Evolutionary conservation across 2,113 vertebrate genomes (phyloP).

Genomic region (Cheilinus undulatus): DNA sequence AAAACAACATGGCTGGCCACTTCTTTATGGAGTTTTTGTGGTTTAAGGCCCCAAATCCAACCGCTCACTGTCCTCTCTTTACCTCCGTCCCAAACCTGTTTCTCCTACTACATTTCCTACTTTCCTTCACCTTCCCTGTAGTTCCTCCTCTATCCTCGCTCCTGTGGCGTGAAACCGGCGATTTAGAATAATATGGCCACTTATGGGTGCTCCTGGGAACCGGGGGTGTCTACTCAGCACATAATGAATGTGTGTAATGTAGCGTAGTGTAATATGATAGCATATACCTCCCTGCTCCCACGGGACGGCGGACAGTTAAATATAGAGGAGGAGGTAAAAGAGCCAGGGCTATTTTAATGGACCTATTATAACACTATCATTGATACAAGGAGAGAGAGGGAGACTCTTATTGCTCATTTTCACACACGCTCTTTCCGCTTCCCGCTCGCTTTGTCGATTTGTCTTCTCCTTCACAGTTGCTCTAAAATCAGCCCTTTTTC

Average conservation of each 20-base stretch:
- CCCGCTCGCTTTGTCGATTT: conserved; percentile 37
- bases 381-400: conserved; percentile 71
- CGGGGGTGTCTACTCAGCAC: conserved; percentile 81
- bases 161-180: conserved; percentile 73
- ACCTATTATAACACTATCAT: conserved; percentile 81
- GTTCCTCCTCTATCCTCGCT: conserved; percentile 61
- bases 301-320: conserved; percentile 78
- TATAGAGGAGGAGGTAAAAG: conserved; percentile 80
- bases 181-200: conserved; percentile 83
- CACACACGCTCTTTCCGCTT: conserved; percentile 48
- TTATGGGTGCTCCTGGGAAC: conserved; percentile 80
- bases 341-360: conserved; percentile 79
- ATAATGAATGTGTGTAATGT: conserved; percentile 86
- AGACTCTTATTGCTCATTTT: conserved; percentile 10
- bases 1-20: conserved; percentile 30
- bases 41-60: conserved; percentile 45
- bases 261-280: conserved; percentile 82
- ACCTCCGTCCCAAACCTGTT: conserved; percentile 40
- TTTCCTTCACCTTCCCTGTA: conserved; percentile 44
- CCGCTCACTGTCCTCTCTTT: conserved; percentile 21
- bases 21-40: not conserved
- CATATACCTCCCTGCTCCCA: conserved; percentile 77
- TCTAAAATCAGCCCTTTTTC: conserved; percentile 23
- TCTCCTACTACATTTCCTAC: conserved; percentile 31
- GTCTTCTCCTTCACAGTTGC: conserved; percentile 44